A percentile compares a stretch with the other conserved stretches of the same genome.
Conservation (phyloP, 2,797 vertebrate genomes). For the Novumbra hubbsi region DNA sequence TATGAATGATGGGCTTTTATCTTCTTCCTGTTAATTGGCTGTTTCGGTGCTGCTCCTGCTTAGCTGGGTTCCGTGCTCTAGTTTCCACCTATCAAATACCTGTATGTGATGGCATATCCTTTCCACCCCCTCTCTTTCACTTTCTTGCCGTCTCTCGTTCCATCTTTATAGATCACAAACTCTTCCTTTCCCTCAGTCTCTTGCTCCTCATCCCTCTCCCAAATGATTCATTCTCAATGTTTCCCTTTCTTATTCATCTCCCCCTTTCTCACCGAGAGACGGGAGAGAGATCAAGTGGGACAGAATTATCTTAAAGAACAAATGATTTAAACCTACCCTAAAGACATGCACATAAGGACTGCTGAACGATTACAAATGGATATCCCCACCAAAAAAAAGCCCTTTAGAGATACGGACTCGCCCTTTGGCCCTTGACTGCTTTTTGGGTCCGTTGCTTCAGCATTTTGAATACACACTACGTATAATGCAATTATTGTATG, state of each 20-base stretch:
- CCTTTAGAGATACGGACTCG: no score
- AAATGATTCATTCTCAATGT: no score
- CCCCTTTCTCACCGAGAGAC: slow-evolving; percentile 19
- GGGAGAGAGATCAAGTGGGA: slow-evolving; percentile 36
- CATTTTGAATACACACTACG: no score
- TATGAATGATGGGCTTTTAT: slow-evolving; percentile 78
- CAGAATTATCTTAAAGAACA: slow-evolving; percentile 48
- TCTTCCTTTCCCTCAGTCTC: no score
- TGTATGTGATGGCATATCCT: slow-evolving; percentile 21
- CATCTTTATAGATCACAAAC: no score
- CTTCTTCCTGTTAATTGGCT: slow-evolving; percentile 70
- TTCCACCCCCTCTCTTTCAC: no score
- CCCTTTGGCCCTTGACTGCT: no score
- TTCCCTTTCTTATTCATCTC: slow-evolving; percentile 2
- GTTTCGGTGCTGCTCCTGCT: slow-evolving; percentile 44
- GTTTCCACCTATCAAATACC: slow-evolving; percentile 44
- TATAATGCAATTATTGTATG: no score
- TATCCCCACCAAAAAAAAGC: neutral
- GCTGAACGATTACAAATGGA: neutral
- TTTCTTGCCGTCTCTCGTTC: no score
- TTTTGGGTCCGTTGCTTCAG: no score
- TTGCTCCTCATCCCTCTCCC: no score
- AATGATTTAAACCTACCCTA: slow-evolving; percentile 38
- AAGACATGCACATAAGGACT: slow-evolving; percentile 8
- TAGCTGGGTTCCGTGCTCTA: neutral